Conservation (phyloP, 2,797 vertebrate genomes). For the Anomalospiza imberbis region DNA sequence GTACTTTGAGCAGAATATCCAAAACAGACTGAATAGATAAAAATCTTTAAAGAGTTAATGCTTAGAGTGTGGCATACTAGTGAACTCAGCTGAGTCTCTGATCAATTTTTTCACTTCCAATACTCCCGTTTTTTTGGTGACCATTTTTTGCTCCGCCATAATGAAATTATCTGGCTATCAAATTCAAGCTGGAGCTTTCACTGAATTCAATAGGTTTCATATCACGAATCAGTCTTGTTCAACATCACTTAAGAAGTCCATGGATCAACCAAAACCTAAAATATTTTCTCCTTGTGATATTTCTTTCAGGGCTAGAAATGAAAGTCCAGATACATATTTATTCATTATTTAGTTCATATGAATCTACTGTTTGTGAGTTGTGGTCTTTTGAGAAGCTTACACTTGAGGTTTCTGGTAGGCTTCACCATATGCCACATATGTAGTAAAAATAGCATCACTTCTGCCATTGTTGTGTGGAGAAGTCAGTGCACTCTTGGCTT, state of each 20-base stretch:
- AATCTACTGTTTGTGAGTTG: background rate
- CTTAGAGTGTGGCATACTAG: background rate
- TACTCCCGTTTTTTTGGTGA: accelerated
- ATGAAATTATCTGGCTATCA: background rate
- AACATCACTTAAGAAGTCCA: background rate
- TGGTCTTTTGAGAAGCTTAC: background rate
- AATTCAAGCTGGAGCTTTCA: background rate
- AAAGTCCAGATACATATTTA: background rate
- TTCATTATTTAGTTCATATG: background rate
- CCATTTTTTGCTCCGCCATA: background rate
- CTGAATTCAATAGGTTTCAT: background rate
- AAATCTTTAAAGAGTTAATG: background rate
- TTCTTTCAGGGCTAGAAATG: background rate
- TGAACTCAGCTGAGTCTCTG: background rate
- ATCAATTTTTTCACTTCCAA: background rate
- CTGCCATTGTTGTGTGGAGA: background rate
- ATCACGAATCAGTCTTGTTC: background rate
- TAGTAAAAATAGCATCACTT: background rate
- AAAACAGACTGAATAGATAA: background rate
- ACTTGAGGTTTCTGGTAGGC: background rate
- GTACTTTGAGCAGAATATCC: background rate
- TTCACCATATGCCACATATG: background rate
- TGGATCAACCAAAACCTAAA: accelerated
- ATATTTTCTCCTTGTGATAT: background rate
- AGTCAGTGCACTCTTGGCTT: background rate